Conservation (phyloP, 1,140 invertebrate genomes). For the Magallana gigas region DNA sequence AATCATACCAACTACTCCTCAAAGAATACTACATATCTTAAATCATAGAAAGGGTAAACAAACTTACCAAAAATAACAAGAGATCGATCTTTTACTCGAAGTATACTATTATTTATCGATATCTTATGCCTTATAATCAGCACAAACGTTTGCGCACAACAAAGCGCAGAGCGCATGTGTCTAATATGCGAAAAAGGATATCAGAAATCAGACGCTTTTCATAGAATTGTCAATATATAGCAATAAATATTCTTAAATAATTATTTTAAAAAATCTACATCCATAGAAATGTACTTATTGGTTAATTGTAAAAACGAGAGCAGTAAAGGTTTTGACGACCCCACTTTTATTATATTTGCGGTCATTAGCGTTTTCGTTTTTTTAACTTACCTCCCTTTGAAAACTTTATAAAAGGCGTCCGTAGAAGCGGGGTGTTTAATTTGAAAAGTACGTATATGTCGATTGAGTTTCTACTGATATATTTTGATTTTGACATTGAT, state of each 20-base stretch:
- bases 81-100: neutral
- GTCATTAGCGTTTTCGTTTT: neutral
- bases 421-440: conserved; percentile 54
- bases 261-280: too few relatives aligned
- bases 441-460: neutral
- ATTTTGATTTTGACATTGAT: too few relatives aligned
- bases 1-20: neutral
- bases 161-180: neutral
- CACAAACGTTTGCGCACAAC: conserved; percentile 11
- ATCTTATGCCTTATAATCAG: neutral
- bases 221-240: too few relatives aligned
- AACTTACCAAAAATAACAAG: neutral
- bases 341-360: neutral
- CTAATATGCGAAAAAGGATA: neutral
- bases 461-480: too few relatives aligned
- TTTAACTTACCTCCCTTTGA: neutral
- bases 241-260: too few relatives aligned
- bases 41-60: neutral
- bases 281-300: too few relatives aligned
- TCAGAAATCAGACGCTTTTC: too few relatives aligned
- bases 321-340: too few relatives aligned
- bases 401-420: conserved; percentile 52
- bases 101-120: neutral
- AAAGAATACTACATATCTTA: neutral
- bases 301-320: too few relatives aligned